A percentile compares a stretch with the other conserved stretches of the same genome.
Evolutionary conservation across 2,113 vertebrate genomes (phyloP).

Genomic region (Crotalus horridus): DNA sequence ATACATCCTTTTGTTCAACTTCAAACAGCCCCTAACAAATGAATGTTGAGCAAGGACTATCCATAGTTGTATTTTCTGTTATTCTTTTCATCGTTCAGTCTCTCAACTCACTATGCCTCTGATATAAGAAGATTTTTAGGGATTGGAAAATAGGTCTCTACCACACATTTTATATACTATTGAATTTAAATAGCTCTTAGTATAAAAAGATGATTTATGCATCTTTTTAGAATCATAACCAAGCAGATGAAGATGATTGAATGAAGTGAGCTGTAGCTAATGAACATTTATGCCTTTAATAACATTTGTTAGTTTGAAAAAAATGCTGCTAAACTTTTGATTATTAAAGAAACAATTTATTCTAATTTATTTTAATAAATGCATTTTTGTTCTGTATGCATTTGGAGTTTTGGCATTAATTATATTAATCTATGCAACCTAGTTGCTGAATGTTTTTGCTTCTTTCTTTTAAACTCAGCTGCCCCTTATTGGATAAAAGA

Average conservation of each 20-base stretch:
- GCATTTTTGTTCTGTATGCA: neutral
- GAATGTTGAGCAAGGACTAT: neutral
- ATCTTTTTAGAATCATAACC: neutral
- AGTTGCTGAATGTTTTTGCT: conserved; percentile 21
- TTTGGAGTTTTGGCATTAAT: neutral
- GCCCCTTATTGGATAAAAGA: conserved; percentile 92
- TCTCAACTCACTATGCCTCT: neutral
- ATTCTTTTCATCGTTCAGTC: neutral
- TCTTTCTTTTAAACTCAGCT: conserved; percentile 69
- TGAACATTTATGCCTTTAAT: neutral
- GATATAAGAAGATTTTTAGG: neutral
- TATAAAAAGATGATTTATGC: neutral
- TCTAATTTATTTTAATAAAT: neutral
- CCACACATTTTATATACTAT: neutral
- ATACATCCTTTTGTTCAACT: neutral
- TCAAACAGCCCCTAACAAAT: neutral
- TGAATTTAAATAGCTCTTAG: neutral
- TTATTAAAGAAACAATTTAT: neutral
- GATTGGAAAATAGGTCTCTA: neutral
- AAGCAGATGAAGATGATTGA: neutral
- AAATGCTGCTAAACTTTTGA: neutral
- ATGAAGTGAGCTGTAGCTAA: neutral
- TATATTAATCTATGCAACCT: neutral
- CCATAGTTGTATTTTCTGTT: neutral
- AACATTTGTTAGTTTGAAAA: neutral